These are phyloP conservation scores for Pristionchus pacificus DNA, from an alignment of 1,140 invertebrate species.

Conservation along the genomic window DNA sequence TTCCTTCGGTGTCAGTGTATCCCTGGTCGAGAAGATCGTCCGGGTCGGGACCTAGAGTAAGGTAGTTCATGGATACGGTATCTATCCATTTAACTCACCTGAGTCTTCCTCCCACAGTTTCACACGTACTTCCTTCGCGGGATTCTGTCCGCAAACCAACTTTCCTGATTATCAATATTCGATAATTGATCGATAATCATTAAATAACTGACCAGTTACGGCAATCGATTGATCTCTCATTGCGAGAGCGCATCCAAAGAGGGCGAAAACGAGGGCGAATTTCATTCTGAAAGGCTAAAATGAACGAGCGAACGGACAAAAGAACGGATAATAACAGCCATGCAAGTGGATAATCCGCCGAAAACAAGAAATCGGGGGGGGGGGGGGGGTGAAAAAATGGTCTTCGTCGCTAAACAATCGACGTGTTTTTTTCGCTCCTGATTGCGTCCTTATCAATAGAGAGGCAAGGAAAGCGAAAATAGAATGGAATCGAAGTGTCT, in stretches of 20 bases:
- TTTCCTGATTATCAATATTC: constrained; percentile 24
- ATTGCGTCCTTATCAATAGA: too few species aligned
- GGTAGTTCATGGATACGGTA: neutral
- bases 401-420: too few species aligned
- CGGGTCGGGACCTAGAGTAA: constrained; percentile 34
- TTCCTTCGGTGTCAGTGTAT: constrained; percentile 35
- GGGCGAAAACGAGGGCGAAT: constrained; percentile 1
- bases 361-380: too few species aligned
- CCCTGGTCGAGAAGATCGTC: constrained; percentile 36
- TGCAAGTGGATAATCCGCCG: too few species aligned
- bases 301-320: too few species aligned
- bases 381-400: too few species aligned
- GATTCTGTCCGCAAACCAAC: constrained; percentile 49
- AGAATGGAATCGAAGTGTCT: too few species aligned
- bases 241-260: constrained; percentile 14
- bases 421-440: too few species aligned
- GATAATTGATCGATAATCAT: neutral
- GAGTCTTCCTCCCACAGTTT: constrained; percentile 52
- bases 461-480: too few species aligned
- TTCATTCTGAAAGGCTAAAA: too few species aligned
- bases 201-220: constrained; percentile 28
- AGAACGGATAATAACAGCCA: too few species aligned
- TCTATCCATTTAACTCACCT: neutral
- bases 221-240: constrained; percentile 37
- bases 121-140: constrained; percentile 48